phyloP scores from a whole-genome alignment of 2,113 vertebrate species.

The Dipodomys stephensi region DNA sequence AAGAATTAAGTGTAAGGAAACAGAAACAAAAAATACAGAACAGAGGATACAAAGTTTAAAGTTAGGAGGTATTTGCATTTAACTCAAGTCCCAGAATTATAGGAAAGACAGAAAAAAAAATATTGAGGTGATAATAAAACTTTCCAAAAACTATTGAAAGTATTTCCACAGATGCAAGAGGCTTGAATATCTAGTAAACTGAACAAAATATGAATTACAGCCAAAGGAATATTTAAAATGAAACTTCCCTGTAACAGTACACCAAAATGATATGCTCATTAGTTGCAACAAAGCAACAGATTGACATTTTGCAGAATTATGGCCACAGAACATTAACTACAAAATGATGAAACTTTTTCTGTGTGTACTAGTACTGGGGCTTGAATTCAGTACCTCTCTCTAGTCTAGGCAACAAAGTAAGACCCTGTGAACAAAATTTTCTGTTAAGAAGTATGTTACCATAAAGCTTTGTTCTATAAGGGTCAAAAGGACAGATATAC shows the following conservation, averaged over 20 bases:
- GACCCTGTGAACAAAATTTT: not conserved
- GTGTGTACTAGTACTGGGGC: too few relatives aligned
- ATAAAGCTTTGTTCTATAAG: not conserved
- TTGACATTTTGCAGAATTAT: too few relatives aligned
- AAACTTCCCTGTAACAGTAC: not conserved
- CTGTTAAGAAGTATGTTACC: not conserved
- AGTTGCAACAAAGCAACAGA: not conserved
- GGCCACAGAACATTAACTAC: too few relatives aligned
- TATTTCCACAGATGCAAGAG: not conserved
- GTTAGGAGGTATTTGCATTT: not conserved
- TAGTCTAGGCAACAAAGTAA: not conserved
- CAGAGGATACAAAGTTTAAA: not conserved
- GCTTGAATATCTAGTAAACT: constrained; percentile 15
- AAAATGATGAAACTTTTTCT: too few relatives aligned
- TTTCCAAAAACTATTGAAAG: not conserved
- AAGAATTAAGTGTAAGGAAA: not conserved
- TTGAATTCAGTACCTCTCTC: too few relatives aligned
- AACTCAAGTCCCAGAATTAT: not conserved
- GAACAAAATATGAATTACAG: constrained; percentile 34
- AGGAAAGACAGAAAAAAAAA: not conserved
- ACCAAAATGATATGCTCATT: not conserved
- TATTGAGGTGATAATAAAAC: not conserved
- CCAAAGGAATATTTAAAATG: not conserved
- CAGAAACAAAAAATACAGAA: not conserved
- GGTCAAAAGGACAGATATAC: not conserved